A percentile compares a stretch with the other conserved stretches of the same genome.
phyloP scores from a whole-genome alignment of 1,140 invertebrate genomes.

The Acromyrmex charruanus region DNA sequence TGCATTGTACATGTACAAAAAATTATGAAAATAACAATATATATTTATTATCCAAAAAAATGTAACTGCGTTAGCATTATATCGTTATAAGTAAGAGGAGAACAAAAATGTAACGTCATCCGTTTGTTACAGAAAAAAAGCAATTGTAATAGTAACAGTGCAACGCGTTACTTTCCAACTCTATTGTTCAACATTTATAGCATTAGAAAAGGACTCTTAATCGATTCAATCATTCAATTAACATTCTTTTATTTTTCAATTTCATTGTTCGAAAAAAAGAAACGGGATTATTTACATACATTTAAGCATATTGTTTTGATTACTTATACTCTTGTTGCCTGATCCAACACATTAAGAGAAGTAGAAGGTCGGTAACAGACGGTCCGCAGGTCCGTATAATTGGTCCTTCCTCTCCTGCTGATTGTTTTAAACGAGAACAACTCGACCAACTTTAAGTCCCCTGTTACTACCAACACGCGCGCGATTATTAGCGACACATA shows the following conservation, averaged over 20 bases:
- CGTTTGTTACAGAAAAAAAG: no score
- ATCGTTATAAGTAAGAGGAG: no score
- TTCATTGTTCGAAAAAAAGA: neutral
- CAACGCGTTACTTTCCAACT: no score
- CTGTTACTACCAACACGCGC: conserved; percentile 79
- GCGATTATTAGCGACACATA: conserved; percentile 81
- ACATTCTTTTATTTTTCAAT: neutral
- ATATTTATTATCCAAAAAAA: no score
- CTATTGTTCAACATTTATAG: neutral
- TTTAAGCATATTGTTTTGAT: conserved; percentile 9
- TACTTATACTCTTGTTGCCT: conserved; percentile 63
- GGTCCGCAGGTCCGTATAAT: conserved; percentile 80
- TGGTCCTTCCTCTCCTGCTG: conserved; percentile 84
- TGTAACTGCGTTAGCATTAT: no score
- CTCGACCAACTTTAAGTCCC: conserved; percentile 79
- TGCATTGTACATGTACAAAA: no score
- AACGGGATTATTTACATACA: conserved; percentile 17
- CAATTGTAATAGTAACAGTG: no score
- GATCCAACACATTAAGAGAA: conserved; percentile 64
- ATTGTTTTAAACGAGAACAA: conserved; percentile 86
- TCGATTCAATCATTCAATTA: neutral
- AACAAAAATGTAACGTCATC: no score
- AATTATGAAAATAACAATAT: no score
- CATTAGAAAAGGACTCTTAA: neutral
- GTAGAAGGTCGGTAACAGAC: conserved; percentile 75